Percentiles rank a stretch among this genome's conserved stretches.
phyloP scores from a whole-genome alignment of 2,797 vertebrate genomes.

The Hippoglossus hippoglossus region DNA sequence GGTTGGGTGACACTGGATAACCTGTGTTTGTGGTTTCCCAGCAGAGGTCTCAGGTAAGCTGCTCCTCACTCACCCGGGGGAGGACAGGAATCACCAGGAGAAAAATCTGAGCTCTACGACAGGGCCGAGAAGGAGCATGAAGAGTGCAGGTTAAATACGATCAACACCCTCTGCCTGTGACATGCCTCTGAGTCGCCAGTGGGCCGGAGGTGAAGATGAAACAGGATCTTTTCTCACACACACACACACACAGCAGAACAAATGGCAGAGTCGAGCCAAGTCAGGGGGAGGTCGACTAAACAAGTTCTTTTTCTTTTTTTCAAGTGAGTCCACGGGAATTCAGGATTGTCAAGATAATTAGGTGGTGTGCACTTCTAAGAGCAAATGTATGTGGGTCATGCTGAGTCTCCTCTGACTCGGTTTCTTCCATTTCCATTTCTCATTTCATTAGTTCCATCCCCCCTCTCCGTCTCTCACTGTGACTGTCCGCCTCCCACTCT shows the following conservation, averaged over 20 bases:
- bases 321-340: conserved; percentile 18
- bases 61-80: conserved; percentile 10
- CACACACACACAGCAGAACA: conserved; percentile 12
- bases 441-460: conserved; percentile 61
- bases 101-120: conserved; percentile 6
- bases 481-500: conserved; percentile 43
- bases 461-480: conserved; percentile 27
- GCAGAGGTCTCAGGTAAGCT: conserved; percentile 12
- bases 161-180: conserved; percentile 41
- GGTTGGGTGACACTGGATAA: conserved; percentile 25
- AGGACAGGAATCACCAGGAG: conserved; percentile 19
- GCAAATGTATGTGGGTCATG: conserved; percentile 54
- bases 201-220: conserved; percentile 36
- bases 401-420: conserved; percentile 22
- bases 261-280: conserved; percentile 48
- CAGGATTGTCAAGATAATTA: conserved; percentile 44
- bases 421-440: conserved; percentile 23
- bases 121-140: conserved; percentile 18
- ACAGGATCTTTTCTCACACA: conserved; percentile 32
- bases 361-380: conserved; percentile 37
- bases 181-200: background rate
- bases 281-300: conserved; percentile 42
- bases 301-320: conserved; percentile 20
- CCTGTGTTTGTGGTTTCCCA: conserved; percentile 22
- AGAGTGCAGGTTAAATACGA: conserved; percentile 35